phyloP scores from a whole-genome alignment of 2,888 invertebrate genomes.

The Phyllotreta cruciferae region DNA sequence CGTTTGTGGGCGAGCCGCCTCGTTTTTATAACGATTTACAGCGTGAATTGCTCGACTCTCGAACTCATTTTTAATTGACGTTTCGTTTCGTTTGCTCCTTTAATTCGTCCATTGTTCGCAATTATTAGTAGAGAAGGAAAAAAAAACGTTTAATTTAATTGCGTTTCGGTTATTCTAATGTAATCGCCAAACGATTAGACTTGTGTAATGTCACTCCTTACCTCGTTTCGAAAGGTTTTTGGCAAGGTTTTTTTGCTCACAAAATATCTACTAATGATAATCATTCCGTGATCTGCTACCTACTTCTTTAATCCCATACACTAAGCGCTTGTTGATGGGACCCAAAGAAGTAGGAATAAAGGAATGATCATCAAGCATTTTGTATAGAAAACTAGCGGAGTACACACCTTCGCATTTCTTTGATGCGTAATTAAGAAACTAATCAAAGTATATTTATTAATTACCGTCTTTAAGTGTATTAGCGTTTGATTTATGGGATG shows the following conservation, averaged over 20 bases:
- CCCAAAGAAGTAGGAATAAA: too few relatives aligned
- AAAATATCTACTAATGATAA: too few relatives aligned
- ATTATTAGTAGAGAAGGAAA: too few relatives aligned
- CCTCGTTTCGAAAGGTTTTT: background rate
- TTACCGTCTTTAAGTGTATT: constrained; percentile 31
- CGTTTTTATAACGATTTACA: constrained; percentile 21
- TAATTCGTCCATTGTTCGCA: constrained; percentile 23
- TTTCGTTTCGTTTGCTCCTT: constrained; percentile 20
- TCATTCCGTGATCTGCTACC: too few relatives aligned
- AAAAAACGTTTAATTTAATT: background rate
- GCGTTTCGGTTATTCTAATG: constrained; percentile 1
- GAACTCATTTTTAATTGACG: constrained; percentile 30
- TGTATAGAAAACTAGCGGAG: too few relatives aligned
- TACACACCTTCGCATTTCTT: constrained; percentile 25
- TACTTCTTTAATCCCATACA: too few relatives aligned
- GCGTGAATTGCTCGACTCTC: constrained; percentile 24
- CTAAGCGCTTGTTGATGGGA: too few relatives aligned
- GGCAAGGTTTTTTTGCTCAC: too few relatives aligned
- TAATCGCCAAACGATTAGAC: background rate
- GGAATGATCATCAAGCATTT: too few relatives aligned
- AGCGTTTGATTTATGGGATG: constrained; percentile 29
- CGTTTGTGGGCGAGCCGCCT: constrained; percentile 34
- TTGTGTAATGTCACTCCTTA: background rate
- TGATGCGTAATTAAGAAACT: constrained; percentile 26
- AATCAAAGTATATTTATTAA: constrained; percentile 30